These are phyloP conservation scores for Manis pentadactyla DNA, from an alignment of 2,797 vertebrate genomes.

Conservation along the genomic window DNA sequence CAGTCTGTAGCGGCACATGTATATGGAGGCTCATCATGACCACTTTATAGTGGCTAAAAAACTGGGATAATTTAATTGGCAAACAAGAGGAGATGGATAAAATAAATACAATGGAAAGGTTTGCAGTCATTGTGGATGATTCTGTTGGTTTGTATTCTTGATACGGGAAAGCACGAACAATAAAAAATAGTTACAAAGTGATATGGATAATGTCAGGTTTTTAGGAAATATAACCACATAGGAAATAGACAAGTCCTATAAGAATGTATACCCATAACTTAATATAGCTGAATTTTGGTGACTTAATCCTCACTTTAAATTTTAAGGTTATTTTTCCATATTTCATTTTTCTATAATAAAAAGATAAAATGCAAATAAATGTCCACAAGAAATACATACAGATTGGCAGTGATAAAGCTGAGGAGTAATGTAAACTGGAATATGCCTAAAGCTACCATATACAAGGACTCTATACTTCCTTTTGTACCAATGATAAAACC, in stretches of 20 bases:
- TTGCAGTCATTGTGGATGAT: not conserved
- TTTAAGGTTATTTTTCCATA: not conserved
- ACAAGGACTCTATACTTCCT: not conserved
- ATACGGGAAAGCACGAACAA: not conserved
- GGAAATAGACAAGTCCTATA: not conserved
- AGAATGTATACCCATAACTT: not conserved
- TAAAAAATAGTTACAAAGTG: not conserved
- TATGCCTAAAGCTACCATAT: not conserved
- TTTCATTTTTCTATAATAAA: constrained; percentile 1
- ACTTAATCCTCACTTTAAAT: not conserved
- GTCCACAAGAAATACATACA: not conserved
- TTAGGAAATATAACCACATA: not conserved
- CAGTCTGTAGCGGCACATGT: not conserved
- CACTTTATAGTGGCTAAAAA: not conserved
- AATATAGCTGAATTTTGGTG: not conserved
- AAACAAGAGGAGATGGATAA: not conserved
- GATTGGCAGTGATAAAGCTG: not conserved
- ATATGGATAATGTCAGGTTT: not conserved
- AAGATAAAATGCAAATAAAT: not conserved
- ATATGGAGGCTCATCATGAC: not conserved
- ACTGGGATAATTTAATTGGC: not conserved
- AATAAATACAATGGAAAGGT: not conserved
- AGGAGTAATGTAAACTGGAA: not conserved
- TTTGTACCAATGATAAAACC: not conserved
- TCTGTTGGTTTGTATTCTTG: not conserved